Evolutionary conservation across 2,797 vertebrate species (phyloP), one percentile per base, ranked within the genome.

Genomic region (Tadarida brasiliensis): DNA sequence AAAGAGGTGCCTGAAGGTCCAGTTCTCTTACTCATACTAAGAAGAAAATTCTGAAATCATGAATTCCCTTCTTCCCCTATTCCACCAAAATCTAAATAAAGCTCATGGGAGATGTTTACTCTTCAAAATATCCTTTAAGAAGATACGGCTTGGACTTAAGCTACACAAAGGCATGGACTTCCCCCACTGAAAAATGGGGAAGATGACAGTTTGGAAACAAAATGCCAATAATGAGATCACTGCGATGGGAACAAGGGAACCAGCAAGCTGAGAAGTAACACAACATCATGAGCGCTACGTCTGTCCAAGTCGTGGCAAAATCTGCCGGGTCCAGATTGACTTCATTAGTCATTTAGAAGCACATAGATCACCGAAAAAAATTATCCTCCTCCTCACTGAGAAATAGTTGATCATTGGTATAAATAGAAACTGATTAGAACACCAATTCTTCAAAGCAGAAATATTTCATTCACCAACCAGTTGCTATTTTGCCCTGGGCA

Each of bases 251-350:
- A 78, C 35, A 24, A 39, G 71, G 67, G 28, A 74, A 56, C 68
- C 80, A 70, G 90, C 68, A 39, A 78, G 86, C 92, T n/a, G 68
- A 92, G 78, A 93, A 97, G 83, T 54, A 57, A 74, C 90, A 93
- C 76, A 24, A 10, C 22, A 71, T 70, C 39, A 17, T 3, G 26
- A 51, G 30, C 2, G 20, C 67, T 3, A 49, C 0, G 39, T 82
- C 85, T 83, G 89, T 74, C 95, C 93, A 95, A 80, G 86, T 47
- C 14, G 4, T 83, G 67, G 90, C 63, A 68, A 80, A 94, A 93
- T 92, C 96, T 97, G 92, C 92, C 87, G 61, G 90, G 86, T 51
- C 97, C 97, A 95, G 94, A 94, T 80, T 96, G 94, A 84, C 90
- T 96, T 87, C 67, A 81, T 93, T 92, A 96, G 82, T 97, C 95